phyloP scores from a whole-genome alignment of 2,113 vertebrate species.

The Plestiodon gilberti region DNA sequence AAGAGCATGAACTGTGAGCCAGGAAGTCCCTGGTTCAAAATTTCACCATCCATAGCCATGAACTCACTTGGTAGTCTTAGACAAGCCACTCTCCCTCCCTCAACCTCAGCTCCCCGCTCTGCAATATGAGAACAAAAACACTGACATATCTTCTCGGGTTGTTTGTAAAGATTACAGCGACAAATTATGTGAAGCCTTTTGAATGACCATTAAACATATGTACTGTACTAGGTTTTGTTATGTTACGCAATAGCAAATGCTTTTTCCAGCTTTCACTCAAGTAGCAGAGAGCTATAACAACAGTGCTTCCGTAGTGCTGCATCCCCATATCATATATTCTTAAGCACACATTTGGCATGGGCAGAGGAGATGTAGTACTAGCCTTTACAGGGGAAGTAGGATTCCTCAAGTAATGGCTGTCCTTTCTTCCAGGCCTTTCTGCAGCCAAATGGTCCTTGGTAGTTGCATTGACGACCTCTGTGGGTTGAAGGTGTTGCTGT shows the following conservation, averaged over 20 bases:
- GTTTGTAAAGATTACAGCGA: background rate
- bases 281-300: background rate
- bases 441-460: too few relatives aligned
- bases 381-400: too few relatives aligned
- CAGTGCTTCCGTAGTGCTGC: background rate
- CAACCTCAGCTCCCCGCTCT: background rate
- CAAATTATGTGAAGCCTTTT: background rate
- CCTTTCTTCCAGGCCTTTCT: too few relatives aligned
- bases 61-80: background rate
- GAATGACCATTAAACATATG: background rate
- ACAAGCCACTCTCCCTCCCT: background rate
- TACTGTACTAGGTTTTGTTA: background rate
- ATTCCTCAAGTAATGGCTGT: too few relatives aligned
- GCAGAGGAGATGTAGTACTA: too few relatives aligned
- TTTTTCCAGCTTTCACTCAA: background rate
- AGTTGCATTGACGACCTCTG: too few relatives aligned
- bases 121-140: background rate
- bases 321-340: too few relatives aligned
- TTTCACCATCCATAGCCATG: background rate
- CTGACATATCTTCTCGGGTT: background rate
- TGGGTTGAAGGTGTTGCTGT: too few relatives aligned
- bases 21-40: background rate
- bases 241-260: background rate
- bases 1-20: background rate
- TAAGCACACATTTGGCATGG: too few relatives aligned